Percentiles rank a stretch among this genome's conserved stretches.
Evolutionary conservation across 2,113 vertebrate species (phyloP).

Genomic region (Corythaeola cristata): DNA sequence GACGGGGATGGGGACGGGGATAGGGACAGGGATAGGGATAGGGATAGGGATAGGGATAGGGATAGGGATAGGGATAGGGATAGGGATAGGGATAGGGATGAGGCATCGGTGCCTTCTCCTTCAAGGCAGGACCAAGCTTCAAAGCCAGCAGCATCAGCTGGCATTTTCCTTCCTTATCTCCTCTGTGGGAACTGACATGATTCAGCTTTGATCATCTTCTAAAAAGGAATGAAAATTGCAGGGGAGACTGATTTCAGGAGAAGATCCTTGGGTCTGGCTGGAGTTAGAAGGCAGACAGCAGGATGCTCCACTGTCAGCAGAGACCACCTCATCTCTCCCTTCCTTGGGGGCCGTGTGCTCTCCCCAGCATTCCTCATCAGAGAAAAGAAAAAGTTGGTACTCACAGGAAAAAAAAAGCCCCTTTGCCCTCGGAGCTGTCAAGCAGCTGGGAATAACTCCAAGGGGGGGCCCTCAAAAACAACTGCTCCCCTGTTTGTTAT

Average conservation of each 20-base stretch:
- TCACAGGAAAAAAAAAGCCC: fast-evolving
- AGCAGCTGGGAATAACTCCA: background rate
- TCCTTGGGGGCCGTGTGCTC: background rate
- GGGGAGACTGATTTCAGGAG: background rate
- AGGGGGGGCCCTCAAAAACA: background rate
- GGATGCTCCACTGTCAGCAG: background rate
- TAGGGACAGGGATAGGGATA: background rate
- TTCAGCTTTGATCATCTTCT: background rate
- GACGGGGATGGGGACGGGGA: too few species aligned
- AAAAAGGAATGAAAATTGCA: background rate
- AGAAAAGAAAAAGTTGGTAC: background rate
- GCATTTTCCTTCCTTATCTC: background rate
- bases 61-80: background rate
- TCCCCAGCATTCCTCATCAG: too few species aligned
- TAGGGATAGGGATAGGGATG: background rate
- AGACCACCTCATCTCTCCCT: background rate
- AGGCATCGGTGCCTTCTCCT: background rate
- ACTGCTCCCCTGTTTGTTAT: background rate
- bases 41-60: too few species aligned
- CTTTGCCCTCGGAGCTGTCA: fast-evolving
- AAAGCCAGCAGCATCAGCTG: background rate
- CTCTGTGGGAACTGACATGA: background rate
- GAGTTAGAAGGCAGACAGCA: fast-evolving
- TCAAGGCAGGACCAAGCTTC: background rate
- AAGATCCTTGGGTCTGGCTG: background rate